Conservation (phyloP, 2,797 vertebrate species). For the Propithecus deckenii region DNA sequence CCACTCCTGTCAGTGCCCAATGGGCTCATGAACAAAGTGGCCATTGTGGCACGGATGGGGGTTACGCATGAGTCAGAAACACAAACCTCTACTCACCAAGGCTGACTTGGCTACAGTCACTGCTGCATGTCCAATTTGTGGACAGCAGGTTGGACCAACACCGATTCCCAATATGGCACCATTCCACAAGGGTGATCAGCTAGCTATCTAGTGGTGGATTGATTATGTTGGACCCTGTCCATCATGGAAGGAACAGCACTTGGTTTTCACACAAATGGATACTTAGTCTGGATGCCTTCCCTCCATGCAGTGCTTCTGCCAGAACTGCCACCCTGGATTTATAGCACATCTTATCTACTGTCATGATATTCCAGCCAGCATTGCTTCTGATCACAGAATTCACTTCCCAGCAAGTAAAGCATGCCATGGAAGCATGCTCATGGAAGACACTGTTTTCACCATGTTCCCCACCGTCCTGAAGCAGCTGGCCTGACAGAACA, state of each 20-base stretch:
- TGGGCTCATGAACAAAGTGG: background rate
- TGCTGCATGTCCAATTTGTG: background rate
- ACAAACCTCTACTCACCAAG: background rate
- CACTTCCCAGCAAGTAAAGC: background rate
- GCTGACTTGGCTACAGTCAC: background rate
- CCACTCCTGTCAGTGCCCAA: background rate
- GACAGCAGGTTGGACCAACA: background rate
- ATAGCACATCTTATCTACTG: background rate
- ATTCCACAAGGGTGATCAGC: background rate
- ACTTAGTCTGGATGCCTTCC: background rate
- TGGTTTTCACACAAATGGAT: background rate
- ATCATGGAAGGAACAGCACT: background rate
- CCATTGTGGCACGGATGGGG: background rate
- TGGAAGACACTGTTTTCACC: background rate
- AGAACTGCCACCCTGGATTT: background rate
- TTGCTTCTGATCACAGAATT: background rate
- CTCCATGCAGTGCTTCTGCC: background rate
- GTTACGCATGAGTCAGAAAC: background rate
- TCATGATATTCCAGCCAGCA: background rate
- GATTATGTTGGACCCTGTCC: background rate
- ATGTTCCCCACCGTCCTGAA: background rate
- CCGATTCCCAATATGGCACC: background rate
- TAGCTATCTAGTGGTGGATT: background rate
- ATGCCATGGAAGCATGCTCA: rapidly evolving
- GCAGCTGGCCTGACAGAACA: background rate